Conservation (phyloP, 2,797 vertebrate species). For the Xenentodon cancila region DNA sequence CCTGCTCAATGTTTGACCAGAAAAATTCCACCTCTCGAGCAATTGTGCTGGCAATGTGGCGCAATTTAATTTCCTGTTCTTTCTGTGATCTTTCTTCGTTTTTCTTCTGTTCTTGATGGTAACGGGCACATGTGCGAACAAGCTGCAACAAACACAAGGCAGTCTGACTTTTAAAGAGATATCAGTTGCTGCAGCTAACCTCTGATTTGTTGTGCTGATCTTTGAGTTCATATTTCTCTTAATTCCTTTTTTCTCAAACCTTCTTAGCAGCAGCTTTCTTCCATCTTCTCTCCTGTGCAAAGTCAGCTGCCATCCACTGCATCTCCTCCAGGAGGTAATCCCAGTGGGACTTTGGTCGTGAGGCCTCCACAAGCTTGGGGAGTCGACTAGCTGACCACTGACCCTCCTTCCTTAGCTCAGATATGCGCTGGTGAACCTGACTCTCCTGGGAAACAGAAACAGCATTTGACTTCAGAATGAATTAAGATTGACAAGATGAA, state of each 20-base stretch:
- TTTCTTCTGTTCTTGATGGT: slow-evolving; percentile 89
- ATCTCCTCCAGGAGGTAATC: slow-evolving; percentile 98
- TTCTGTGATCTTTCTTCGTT: slow-evolving; percentile 84
- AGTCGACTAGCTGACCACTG: slow-evolving; percentile 93
- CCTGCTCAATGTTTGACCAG: slow-evolving; percentile 96
- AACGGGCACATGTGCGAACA: slow-evolving; percentile 91
- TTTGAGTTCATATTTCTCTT: slow-evolving; percentile 1
- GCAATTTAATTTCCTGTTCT: slow-evolving; percentile 87
- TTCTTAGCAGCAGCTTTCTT: slow-evolving; percentile 98
- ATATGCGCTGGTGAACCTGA: slow-evolving; percentile 94
- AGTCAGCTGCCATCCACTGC: slow-evolving; percentile 99
- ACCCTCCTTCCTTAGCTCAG: slow-evolving; percentile 95
- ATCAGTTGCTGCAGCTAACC: not conserved
- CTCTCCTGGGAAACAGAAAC: slow-evolving; percentile 84
- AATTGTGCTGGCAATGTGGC: slow-evolving; percentile 90
- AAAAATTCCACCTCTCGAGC: slow-evolving; percentile 93
- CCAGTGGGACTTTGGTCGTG: slow-evolving; percentile 95
- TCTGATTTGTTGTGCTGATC: not conserved
- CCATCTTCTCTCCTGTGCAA: slow-evolving; percentile 97
- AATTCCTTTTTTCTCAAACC: slow-evolving; percentile 73
- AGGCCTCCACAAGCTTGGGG: slow-evolving; percentile 93
- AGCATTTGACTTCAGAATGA: slow-evolving; percentile 20
- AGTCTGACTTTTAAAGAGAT: not conserved
- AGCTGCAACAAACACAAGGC: slow-evolving; percentile 76
- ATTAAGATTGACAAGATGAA: no score